Evolutionary conservation across 2,113 vertebrate species (phyloP).

Genomic region (Gila orcuttii): DNA sequence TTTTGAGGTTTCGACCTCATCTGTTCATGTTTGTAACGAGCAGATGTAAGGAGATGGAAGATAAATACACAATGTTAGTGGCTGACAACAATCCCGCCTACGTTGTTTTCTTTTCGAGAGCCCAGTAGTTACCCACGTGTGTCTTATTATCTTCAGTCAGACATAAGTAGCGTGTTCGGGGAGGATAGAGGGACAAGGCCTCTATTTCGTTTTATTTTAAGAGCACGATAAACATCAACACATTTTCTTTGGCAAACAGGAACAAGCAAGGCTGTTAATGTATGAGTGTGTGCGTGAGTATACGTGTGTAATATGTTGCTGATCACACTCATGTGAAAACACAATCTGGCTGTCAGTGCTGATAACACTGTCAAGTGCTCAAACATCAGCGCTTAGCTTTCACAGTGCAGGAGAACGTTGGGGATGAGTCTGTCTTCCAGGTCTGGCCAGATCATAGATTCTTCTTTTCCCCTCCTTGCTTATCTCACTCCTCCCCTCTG

Average conservation of each 20-base stretch:
- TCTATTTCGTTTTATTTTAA: constrained; percentile 50
- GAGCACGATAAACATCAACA: constrained; percentile 55
- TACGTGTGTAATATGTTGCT: constrained; percentile 70
- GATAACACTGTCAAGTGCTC: constrained; percentile 78
- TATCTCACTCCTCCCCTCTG: constrained; percentile 53
- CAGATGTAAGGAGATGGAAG: constrained; percentile 68
- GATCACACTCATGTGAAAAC: constrained; percentile 75
- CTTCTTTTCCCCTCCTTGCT: constrained; percentile 51
- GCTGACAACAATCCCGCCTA: constrained; percentile 73
- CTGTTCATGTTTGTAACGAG: constrained; percentile 56
- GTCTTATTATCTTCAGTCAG: constrained; percentile 58
- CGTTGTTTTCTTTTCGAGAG: constrained; percentile 70
- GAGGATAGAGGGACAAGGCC: constrained; percentile 48
- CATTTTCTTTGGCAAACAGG: constrained; percentile 56
- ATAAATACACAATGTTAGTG: constrained; percentile 73
- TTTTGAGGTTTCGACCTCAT: constrained; percentile 68
- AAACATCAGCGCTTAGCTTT: constrained; percentile 70
- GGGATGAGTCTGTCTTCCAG: constrained; percentile 3
- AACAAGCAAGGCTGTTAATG: constrained; percentile 44
- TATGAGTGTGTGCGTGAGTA: constrained; percentile 47
- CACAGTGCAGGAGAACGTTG: constrained; percentile 55
- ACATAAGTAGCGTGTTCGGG: constrained; percentile 39
- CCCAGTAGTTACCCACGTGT: constrained; percentile 68
- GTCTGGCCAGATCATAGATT: constrained; percentile 36
- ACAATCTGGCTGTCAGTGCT: constrained; percentile 78